These are phyloP conservation scores for Lamellibrachia columna DNA, from an alignment of 2,888 invertebrate species.

Conservation along the genomic window DNA sequence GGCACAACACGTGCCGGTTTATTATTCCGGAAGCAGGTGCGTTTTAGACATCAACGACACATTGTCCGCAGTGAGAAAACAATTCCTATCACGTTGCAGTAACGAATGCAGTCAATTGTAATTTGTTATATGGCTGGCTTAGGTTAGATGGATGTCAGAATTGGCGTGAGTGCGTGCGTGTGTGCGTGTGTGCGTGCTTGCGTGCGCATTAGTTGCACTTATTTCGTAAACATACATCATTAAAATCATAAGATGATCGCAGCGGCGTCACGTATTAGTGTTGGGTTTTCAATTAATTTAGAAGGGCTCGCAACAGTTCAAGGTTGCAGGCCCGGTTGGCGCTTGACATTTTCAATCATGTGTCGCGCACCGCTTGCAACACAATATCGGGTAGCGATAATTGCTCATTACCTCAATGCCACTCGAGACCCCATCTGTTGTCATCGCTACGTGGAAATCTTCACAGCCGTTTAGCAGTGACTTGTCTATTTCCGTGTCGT, in stretches of 20 bases:
- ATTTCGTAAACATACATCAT: neutral
- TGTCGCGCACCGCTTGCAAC: neutral
- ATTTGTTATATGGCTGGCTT: no score
- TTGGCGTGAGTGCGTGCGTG: neutral
- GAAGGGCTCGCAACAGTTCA: neutral
- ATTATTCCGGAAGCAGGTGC: no score
- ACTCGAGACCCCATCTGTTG: neutral
- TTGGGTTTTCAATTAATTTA: neutral
- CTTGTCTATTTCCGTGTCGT: neutral
- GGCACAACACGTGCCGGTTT: no score
- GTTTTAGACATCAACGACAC: no score
- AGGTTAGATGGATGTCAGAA: neutral
- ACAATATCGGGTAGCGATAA: neutral
- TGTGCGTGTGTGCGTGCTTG: neutral
- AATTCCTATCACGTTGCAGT: no score
- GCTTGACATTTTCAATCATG: neutral
- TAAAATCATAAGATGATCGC: neutral
- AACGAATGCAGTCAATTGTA: no score
- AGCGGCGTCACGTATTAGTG: neutral
- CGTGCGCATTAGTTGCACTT: neutral
- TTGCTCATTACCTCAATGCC: neutral
- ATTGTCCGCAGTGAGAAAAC: no score
- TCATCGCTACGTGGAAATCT: neutral
- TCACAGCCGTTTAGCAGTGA: neutral
- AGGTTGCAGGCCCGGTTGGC: neutral